Base-by-base conservation (phyloP, 2,113 vertebrate genomes). In the Siniperca chuatsi region DNA sequence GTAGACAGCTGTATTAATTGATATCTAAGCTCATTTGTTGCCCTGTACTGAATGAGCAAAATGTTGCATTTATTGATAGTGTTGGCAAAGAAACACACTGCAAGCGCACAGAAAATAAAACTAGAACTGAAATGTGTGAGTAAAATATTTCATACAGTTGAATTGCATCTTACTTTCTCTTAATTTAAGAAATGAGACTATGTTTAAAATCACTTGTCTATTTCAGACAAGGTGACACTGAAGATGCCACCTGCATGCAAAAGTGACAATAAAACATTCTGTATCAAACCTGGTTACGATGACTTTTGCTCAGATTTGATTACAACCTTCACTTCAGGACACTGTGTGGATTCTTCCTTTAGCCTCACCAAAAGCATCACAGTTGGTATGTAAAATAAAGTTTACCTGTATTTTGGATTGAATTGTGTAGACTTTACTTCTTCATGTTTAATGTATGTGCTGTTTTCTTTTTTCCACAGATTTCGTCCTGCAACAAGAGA, bases 361-460 rank as follows among this genome's bases (percentile, higher is more conserved):
- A 46, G 0, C 0, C 0, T 23, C 55, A 81, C 0, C 23, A 18
- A 5, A 33, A 0, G 0, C 46, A 81, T 94, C 67, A 0, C 15
- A 64, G 5, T 60, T 21, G 91, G 94, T 95, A 82, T 15, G 94
- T 86, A 57, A 23, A 20, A 13, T 7, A 37, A 11, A 4, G 1
- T 75, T 7, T 25, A 42, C 8, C 18, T 13, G 15, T 18, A 12
- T 52, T 82, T 71, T 60, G 1, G 62, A 77, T 20, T 35, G 4
- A 1, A 50, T 33, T 2, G 1, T 68, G 37, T 13, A 12, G 3
- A 58, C 11, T 0, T 21, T 0, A 25, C 52, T 25, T 33, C 2
- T 29, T 81, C 7, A 15, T 50, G 8, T 67, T 78, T 71, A 40
- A 55, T 62, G 4, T 50, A 4, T 72, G 3, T 52, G 9, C 7